phyloP scores from a whole-genome alignment of 2,113 vertebrate genomes.

The Paratilapia polleni region DNA sequence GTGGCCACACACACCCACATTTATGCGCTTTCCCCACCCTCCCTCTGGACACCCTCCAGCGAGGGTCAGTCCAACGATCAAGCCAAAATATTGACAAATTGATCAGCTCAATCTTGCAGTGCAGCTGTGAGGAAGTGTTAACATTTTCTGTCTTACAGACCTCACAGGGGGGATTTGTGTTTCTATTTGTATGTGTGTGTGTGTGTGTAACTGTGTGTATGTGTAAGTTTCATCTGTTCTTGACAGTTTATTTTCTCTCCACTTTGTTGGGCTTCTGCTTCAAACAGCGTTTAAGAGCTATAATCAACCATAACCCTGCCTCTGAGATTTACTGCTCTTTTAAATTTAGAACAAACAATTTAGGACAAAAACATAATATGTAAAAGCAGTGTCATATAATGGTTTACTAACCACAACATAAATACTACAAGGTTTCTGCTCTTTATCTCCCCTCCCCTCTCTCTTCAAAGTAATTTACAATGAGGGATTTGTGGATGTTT shows the following conservation, averaged over 20 bases:
- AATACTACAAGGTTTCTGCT: constrained; percentile 18
- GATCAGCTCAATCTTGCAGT: constrained; percentile 56
- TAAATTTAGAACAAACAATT: constrained; percentile 40
- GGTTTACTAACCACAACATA: constrained; percentile 42
- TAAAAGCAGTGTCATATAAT: constrained; percentile 33
- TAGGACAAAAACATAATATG: constrained; percentile 43
- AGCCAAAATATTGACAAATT: constrained; percentile 69
- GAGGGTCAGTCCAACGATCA: constrained; percentile 52
- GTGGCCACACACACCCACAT: background rate
- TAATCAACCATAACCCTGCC: constrained; percentile 43
- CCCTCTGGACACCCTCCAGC: constrained; percentile 11
- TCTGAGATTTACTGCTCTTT: constrained; percentile 45
- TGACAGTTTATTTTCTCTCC: constrained; percentile 13
- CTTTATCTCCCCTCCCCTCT: background rate
- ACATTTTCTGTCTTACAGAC: constrained; percentile 53
- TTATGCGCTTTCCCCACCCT: background rate
- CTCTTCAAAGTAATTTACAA: background rate
- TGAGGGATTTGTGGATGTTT: background rate
- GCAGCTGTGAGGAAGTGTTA: constrained; percentile 71
- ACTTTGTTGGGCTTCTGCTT: constrained; percentile 7
- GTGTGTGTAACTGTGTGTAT: constrained; percentile 3
- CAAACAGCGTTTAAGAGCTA: constrained; percentile 30
- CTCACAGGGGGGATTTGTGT: constrained; percentile 11
- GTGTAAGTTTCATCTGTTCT: constrained; percentile 3
- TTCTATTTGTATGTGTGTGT: background rate